Evolutionary conservation across 2,113 vertebrate genomes (phyloP).

Genomic region (Electrona antarctica): DNA sequence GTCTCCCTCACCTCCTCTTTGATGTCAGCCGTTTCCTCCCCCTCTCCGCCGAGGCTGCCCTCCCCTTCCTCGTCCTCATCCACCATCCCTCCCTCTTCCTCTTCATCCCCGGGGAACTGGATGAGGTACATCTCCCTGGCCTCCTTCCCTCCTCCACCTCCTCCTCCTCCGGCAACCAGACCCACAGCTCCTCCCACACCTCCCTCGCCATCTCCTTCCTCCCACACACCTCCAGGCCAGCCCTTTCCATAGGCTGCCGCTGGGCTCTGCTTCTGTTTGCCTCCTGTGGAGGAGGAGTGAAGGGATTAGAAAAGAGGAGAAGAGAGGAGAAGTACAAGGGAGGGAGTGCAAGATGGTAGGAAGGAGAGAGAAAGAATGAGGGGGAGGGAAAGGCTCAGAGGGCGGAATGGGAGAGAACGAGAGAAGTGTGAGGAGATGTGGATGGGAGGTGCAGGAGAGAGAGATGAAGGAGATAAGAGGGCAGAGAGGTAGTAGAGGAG

Average conservation of each 20-base stretch:
- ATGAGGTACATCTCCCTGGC: constrained; percentile 77
- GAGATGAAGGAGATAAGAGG: constrained; percentile 51
- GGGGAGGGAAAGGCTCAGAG: constrained; percentile 30
- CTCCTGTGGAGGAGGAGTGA: constrained; percentile 71
- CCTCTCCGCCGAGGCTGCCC: constrained; percentile 73
- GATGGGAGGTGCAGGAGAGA: constrained; percentile 20
- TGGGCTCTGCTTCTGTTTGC: constrained; percentile 73
- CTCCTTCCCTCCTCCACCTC: constrained; percentile 54
- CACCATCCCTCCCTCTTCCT: constrained; percentile 69
- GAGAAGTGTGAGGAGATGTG: constrained; percentile 24
- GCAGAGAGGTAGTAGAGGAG: constrained; percentile 52
- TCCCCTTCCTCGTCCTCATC: constrained; percentile 76
- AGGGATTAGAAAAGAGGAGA: constrained; percentile 17
- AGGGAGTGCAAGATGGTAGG: constrained; percentile 1
- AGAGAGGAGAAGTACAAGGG: constrained; percentile 25
- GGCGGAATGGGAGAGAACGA: constrained; percentile 51
- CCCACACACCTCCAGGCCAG: constrained; percentile 79
- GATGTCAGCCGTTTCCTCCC: constrained; percentile 80
- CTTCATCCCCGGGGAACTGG: constrained; percentile 75
- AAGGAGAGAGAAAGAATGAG: constrained; percentile 40
- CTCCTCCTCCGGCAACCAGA: constrained; percentile 30
- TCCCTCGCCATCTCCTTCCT: constrained; percentile 71
- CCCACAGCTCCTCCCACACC: constrained; percentile 63
- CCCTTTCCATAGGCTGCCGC: constrained; percentile 72
- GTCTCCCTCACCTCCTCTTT: constrained; percentile 84